Conservation (phyloP, 2,113 vertebrate genomes). For the Nibea albiflora region DNA sequence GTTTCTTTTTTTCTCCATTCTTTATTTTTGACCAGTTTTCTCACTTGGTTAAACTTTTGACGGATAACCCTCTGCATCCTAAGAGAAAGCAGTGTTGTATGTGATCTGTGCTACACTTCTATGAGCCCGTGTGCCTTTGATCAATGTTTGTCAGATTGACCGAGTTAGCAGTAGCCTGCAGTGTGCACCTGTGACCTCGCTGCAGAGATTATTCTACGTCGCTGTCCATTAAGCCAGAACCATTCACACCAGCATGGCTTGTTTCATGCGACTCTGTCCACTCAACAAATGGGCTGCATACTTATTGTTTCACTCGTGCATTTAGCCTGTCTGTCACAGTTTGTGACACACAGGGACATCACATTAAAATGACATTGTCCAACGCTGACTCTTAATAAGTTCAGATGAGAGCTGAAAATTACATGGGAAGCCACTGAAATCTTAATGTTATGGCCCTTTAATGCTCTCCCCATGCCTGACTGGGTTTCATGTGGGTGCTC, state of each 20-base stretch:
- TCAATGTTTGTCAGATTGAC: constrained; percentile 72
- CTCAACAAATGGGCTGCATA: constrained; percentile 29
- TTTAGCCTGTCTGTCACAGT: constrained; percentile 30
- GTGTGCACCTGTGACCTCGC: constrained; percentile 75
- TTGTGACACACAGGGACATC: neutral
- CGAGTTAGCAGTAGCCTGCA: constrained; percentile 73
- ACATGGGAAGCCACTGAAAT: neutral
- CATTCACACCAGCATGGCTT: constrained; percentile 61
- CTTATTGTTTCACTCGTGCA: constrained; percentile 54
- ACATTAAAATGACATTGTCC: constrained; percentile 16
- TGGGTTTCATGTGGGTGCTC: neutral
- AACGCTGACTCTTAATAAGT: neutral
- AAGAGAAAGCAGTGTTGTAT: constrained; percentile 19
- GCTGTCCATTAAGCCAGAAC: constrained; percentile 70
- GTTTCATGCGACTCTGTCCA: constrained; percentile 37
- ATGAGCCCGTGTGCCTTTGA: constrained; percentile 55
- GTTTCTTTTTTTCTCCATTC: neutral
- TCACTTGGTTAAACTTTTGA: constrained; percentile 23
- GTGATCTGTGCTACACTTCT: constrained; percentile 36
- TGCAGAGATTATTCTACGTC: constrained; percentile 70
- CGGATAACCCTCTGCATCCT: constrained; percentile 36
- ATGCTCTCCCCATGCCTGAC: neutral
- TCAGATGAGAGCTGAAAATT: constrained; percentile 17
- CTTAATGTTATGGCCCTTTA: neutral
- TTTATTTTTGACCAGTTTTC: constrained; percentile 17